phyloP scores from a whole-genome alignment of 2,888 invertebrate species.

The Drosophila demipolita region DNA sequence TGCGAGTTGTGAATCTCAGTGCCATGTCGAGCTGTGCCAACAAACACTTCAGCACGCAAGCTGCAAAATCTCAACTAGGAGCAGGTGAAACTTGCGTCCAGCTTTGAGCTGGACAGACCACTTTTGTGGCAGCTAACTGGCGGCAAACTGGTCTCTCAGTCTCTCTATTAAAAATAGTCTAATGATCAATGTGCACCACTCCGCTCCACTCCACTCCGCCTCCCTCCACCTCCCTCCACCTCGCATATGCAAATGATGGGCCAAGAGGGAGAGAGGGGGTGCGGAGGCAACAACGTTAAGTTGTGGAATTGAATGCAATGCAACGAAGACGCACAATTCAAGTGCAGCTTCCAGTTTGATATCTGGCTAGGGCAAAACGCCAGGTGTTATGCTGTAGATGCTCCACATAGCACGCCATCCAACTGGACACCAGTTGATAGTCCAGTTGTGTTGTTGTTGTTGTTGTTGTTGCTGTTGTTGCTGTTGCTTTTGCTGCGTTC shows the following conservation, averaged over 20 bases:
- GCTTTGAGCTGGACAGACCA: constrained; percentile 77
- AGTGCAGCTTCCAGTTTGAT: constrained; percentile 62
- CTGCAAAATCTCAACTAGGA: constrained; percentile 69
- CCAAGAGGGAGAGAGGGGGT: background rate
- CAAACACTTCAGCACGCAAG: constrained; percentile 76
- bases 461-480: constrained; percentile 41
- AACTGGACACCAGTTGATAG: constrained; percentile 48
- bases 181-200: constrained; percentile 65
- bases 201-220: background rate
- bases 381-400: constrained; percentile 60
- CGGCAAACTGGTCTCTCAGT: constrained; percentile 57
- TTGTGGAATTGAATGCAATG: constrained; percentile 39
- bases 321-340: constrained; percentile 50
- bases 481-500: constrained; percentile 31
- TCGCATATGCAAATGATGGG: constrained; percentile 61
- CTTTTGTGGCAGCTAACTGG: constrained; percentile 67
- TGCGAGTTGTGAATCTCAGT: constrained; percentile 46
- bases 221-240: no score
- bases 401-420: constrained; percentile 58
- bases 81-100: constrained; percentile 73
- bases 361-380: constrained; percentile 61
- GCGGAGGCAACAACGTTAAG: constrained; percentile 9
- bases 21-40: constrained; percentile 49
- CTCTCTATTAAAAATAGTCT: constrained; percentile 80
- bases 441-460: constrained; percentile 53